Conservation (phyloP, 2,888 invertebrate species). For the Parasteatoda lunata region DNA sequence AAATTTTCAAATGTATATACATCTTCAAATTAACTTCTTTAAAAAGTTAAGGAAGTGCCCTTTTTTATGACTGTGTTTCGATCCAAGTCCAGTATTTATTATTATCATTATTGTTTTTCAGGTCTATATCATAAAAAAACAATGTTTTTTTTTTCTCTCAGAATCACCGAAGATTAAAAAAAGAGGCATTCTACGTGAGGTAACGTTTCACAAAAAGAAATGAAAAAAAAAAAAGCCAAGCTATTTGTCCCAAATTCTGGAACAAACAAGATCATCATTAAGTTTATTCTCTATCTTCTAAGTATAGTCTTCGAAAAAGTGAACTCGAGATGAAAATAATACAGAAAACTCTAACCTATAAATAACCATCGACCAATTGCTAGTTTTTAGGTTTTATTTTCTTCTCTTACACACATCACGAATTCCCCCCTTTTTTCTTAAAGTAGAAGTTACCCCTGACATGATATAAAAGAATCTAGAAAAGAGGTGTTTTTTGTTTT, state of each 20-base stretch:
- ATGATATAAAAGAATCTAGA: not conserved
- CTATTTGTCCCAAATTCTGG: slow-evolving; percentile 21
- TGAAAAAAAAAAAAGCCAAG: not conserved
- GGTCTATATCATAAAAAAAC: not conserved
- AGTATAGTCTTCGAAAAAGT: not conserved
- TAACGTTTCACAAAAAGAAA: not conserved
- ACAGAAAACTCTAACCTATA: slow-evolving; percentile 41
- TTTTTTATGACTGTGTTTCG: too few relatives aligned
- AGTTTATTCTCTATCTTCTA: slow-evolving; percentile 20
- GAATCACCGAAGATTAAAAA: slow-evolving; percentile 13
- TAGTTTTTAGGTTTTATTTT: slow-evolving; percentile 51
- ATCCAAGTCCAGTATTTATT: slow-evolving; percentile 11
- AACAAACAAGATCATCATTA: slow-evolving; percentile 37
- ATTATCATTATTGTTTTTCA: slow-evolving; percentile 23
- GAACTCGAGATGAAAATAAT: slow-evolving; percentile 16
- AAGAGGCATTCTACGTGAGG: slow-evolving; percentile 21
- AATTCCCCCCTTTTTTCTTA: not conserved
- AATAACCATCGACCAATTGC: slow-evolving; percentile 51
- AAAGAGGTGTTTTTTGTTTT: slow-evolving; percentile 4
- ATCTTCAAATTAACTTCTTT: too few relatives aligned
- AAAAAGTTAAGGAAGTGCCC: too few relatives aligned
- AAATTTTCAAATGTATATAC: too few relatives aligned
- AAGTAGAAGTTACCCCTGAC: not conserved
- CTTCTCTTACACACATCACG: slow-evolving; percentile 34
- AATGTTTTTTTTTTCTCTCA: not conserved